Evolutionary conservation across 2,797 vertebrate genomes (phyloP).

Genomic region (Rousettus madagascariensis): DNA sequence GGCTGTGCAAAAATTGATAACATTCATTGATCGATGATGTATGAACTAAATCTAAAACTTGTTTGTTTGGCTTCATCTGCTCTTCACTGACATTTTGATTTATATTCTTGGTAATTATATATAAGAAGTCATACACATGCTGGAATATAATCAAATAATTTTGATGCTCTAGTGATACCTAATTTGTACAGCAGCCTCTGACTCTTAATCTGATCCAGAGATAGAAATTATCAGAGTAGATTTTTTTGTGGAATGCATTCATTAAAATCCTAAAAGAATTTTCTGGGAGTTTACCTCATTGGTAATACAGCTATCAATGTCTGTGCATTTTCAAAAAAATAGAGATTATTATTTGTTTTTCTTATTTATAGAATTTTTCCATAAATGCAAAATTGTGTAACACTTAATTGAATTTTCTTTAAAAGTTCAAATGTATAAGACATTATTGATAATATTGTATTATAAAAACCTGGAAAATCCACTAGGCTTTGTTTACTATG

Average conservation of each 20-base stretch:
- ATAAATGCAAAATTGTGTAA: not conserved
- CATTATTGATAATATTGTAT: not conserved
- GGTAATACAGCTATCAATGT: not conserved
- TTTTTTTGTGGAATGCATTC: not conserved
- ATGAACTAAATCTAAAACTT: constrained; percentile 71
- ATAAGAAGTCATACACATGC: constrained; percentile 22
- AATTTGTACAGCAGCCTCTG: not conserved
- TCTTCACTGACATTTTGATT: constrained; percentile 62
- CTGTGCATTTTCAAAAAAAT: not conserved
- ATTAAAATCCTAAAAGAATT: not conserved
- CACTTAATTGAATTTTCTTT: not conserved
- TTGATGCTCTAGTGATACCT: constrained; percentile 34
- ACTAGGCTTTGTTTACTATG: not conserved
- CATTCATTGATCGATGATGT: constrained; percentile 73
- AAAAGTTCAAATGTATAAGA: not conserved
- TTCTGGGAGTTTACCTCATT: not conserved
- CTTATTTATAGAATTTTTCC: not conserved
- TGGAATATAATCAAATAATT: constrained; percentile 47
- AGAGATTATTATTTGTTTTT: not conserved
- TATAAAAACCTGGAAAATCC: not conserved
- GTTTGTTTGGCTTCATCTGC: constrained; percentile 53
- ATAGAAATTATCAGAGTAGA: not conserved
- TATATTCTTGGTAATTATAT: not conserved
- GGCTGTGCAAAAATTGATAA: constrained; percentile 64
- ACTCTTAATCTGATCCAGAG: not conserved